These are phyloP conservation scores for Uropetala carovei DNA, from an alignment of 2,888 invertebrate genomes.

Conservation along the genomic window DNA sequence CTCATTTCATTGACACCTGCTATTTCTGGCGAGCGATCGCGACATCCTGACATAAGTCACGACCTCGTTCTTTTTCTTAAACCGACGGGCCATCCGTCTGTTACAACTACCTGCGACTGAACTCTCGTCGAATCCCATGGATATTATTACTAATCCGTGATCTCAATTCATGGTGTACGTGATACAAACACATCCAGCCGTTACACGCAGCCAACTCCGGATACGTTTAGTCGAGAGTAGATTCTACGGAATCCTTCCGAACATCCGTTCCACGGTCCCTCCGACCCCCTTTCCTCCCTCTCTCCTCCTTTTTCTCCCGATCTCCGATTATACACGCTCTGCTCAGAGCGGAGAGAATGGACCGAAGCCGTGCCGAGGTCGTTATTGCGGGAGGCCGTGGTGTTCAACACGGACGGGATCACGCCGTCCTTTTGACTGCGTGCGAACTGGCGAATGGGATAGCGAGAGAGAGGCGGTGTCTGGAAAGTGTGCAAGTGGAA, in stretches of 20 bases:
- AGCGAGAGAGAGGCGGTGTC: background rate
- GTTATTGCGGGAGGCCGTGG: background rate
- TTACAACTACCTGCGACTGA: background rate
- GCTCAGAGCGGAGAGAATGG: slow-evolving; percentile 4
- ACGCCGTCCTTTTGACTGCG: background rate
- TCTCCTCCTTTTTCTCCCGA: background rate
- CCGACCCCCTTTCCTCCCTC: too few relatives aligned
- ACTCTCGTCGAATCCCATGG: background rate
- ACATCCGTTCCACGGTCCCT: background rate
- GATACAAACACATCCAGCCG: background rate
- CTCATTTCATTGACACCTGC: too few relatives aligned
- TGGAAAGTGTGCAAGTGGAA: too few relatives aligned
- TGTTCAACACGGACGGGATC: background rate
- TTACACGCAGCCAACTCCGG: background rate
- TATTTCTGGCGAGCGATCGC: too few relatives aligned
- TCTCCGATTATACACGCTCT: slow-evolving; percentile 10
- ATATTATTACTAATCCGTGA: background rate
- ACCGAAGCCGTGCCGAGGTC: background rate
- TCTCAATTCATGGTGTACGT: background rate
- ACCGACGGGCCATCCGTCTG: background rate
- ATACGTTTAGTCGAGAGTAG: background rate
- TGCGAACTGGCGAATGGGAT: background rate
- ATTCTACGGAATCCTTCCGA: too few relatives aligned
- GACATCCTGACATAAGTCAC: background rate
- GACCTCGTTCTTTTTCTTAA: background rate